Percentiles rank a stretch among this genome's conserved stretches.
Conservation (phyloP, 2,888 invertebrate species). For the Lochmaea crataegi region DNA sequence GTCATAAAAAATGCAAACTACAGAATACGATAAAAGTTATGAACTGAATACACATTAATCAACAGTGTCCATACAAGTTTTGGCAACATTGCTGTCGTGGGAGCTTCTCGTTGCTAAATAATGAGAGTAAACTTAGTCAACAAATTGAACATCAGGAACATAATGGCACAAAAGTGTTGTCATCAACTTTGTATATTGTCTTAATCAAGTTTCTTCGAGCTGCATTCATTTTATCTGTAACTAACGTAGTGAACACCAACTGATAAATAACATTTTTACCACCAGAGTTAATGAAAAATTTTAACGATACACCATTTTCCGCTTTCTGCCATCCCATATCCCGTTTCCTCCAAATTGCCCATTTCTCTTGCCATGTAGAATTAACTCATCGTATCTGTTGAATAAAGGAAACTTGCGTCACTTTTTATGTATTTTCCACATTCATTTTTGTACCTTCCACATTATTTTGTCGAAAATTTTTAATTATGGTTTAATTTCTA, state of each 20-base stretch:
- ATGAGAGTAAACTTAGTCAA: not conserved
- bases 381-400: not conserved
- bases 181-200: not conserved
- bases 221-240: not conserved
- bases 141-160: not conserved
- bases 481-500: not conserved
- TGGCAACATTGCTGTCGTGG: not conserved
- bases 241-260: not conserved
- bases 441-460: not conserved
- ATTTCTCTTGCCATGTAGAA: slow-evolving; percentile 8
- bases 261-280: not conserved
- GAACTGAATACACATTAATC: no score
- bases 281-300: not conserved
- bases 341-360: slow-evolving; percentile 1
- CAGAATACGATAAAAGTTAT: not conserved
- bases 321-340: not conserved
- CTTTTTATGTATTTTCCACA: not conserved
- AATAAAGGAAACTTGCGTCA: not conserved
- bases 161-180: not conserved
- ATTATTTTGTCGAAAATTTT: not conserved
- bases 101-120: not conserved
- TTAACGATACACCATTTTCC: not conserved
- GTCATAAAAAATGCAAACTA: not conserved
- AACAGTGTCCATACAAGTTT: not conserved
- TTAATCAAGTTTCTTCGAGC: not conserved